These are phyloP conservation scores for Nowickia ferox DNA, from an alignment of 2,888 invertebrate genomes.

Conservation along the genomic window DNA sequence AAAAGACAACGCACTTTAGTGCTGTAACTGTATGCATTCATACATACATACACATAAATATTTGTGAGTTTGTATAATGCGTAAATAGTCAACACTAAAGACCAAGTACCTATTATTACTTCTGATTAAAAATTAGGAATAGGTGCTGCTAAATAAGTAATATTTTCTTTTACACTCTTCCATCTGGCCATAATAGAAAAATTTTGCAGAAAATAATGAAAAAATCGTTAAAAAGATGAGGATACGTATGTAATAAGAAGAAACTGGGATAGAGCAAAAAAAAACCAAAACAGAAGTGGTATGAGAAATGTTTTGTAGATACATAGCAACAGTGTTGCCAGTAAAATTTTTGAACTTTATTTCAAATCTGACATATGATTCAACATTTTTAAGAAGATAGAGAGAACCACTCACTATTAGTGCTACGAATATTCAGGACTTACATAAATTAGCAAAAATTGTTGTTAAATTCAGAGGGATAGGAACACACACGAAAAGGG, in stretches of 20 bases:
- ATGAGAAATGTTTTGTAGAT: constrained; percentile 51
- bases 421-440: too few species aligned
- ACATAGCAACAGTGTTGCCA: constrained; percentile 33
- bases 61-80: neutral
- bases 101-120: constrained; percentile 9
- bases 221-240: constrained; percentile 42
- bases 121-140: constrained; percentile 24
- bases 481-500: too few species aligned
- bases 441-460: too few species aligned
- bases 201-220: constrained; percentile 43
- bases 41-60: neutral
- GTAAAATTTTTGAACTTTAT: neutral
- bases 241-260: neutral
- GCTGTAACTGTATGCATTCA: neutral
- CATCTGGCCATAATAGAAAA: constrained; percentile 25
- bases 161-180: constrained; percentile 26
- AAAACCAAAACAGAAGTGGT: constrained; percentile 48
- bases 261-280: constrained; percentile 31
- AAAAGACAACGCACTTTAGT: constrained; percentile 1
- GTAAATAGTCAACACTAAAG: constrained; percentile 12
- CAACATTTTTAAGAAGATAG: too few species aligned
- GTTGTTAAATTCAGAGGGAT: too few species aligned
- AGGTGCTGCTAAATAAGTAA: constrained; percentile 6
- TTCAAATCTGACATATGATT: neutral
- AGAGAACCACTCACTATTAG: too few species aligned